These are phyloP conservation scores for Callospermophilus lateralis DNA, from an alignment of 2,113 vertebrate genomes.

Conservation along the genomic window DNA sequence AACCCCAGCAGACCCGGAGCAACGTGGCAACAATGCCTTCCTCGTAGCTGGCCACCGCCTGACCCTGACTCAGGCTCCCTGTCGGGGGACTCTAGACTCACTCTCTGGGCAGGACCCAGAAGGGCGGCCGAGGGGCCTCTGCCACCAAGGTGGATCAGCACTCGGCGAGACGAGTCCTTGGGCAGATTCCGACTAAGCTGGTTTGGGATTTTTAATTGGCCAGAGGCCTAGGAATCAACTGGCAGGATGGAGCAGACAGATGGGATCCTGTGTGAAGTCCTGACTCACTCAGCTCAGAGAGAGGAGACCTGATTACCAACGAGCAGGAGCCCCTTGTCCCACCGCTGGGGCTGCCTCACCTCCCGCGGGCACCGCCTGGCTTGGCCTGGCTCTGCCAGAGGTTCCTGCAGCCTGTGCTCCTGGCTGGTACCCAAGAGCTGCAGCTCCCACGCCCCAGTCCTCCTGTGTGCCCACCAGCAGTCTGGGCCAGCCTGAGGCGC, in stretches of 20 bases:
- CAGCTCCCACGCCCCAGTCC: background rate
- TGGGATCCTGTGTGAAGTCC: constrained; percentile 85
- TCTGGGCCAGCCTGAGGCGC: background rate
- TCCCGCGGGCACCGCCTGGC: background rate
- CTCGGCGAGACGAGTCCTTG: background rate
- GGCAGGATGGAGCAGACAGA: constrained; percentile 79
- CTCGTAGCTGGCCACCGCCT: background rate
- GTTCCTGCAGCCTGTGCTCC: background rate
- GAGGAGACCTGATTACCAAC: constrained; percentile 29
- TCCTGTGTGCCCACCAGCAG: background rate
- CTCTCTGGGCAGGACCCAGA: background rate
- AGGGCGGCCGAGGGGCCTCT: constrained; percentile 63
- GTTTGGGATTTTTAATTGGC: constrained; percentile 81
- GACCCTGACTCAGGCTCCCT: background rate
- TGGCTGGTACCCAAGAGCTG: too few relatives aligned
- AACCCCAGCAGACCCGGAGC: accelerated
- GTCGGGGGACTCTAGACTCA: background rate
- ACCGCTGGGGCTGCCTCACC: constrained; percentile 16
- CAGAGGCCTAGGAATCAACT: constrained; percentile 79
- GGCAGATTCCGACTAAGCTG: constrained; percentile 54
- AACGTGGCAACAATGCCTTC: accelerated
- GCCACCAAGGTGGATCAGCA: background rate
- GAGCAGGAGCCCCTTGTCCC: constrained; percentile 31
- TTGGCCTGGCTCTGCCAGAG: background rate
- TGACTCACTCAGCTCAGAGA: constrained; percentile 78